Evolutionary conservation across 2,888 invertebrate genomes (phyloP).

Genomic region (Liodrosophila aerea): DNA sequence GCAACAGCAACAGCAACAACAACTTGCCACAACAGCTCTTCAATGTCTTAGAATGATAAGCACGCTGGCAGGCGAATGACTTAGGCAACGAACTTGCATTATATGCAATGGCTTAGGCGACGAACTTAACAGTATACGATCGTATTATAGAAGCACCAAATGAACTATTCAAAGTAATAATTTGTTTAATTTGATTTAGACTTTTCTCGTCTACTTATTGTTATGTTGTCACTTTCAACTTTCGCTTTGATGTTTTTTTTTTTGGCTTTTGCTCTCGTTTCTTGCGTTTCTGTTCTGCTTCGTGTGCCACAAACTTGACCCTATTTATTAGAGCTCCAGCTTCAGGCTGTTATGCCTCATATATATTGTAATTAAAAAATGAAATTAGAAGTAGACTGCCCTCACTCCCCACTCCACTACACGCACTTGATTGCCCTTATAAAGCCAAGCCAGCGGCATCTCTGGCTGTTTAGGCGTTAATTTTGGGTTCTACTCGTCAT

Average conservation of each 20-base stretch:
- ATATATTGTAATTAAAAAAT: conserved; percentile 55
- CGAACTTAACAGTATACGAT: not conserved
- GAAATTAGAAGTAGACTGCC: conserved; percentile 22
- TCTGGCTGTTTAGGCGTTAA: conserved; percentile 68
- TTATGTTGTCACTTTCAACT: conserved; percentile 71
- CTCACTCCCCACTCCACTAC: not conserved
- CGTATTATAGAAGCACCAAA: not conserved
- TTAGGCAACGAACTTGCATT: conserved; percentile 66
- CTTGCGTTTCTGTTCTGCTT: conserved; percentile 47
- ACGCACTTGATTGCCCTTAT: conserved; percentile 64
- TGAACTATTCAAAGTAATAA: conserved; percentile 10
- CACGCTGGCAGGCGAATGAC: conserved; percentile 66
- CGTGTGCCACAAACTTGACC: conserved; percentile 63
- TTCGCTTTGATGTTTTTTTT: conserved; percentile 46
- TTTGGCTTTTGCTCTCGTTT: conserved; percentile 49
- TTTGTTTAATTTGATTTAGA: conserved; percentile 10
- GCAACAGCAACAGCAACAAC: conserved; percentile 23
- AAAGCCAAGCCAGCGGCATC: conserved; percentile 14
- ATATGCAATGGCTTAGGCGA: conserved; percentile 18
- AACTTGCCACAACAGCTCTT: conserved; percentile 31
- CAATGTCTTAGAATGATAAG: conserved; percentile 53
- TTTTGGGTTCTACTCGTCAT: conserved; percentile 62
- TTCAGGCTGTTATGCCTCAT: conserved; percentile 31
- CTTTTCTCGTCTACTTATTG: conserved; percentile 2
- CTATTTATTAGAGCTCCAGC: conserved; percentile 33